Evolutionary conservation across 2,888 invertebrate species (phyloP), one percentile per base, ranked within the genome.

Genomic region (Drosophila kanekoi): DNA sequence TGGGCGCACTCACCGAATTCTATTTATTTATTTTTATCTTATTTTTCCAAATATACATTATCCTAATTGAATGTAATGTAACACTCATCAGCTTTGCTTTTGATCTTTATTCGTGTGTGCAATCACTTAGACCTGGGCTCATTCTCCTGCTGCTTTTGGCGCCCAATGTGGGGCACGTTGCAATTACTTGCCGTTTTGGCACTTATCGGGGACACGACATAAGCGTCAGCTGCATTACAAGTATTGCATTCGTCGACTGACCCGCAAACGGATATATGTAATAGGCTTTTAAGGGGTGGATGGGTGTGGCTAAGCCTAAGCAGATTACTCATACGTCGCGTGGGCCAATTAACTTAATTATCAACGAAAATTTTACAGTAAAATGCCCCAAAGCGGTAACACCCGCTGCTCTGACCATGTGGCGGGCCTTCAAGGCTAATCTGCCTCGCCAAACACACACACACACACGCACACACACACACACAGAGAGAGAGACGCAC

Each of bases 271-370:
- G 38, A 32, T 60, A 37, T 32, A 64, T 52, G 66, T 73, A 77
- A 64, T 67, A 45, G 69, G 78, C 67, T 74, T 74, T 57, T 58
- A 8, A 28, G 8, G 28, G 28, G 28, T 28, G 8, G 28, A 2
- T 28, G 28, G 28, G 28, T 28, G 28, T 8, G 68, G 61, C 62
- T 68, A 48, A 61, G 58, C 68, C 48, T 77, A 72, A 72, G 61
- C 61, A 68, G 79, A 84, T 85, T 84, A 83, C 83, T 75, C 85
- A 84, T 83, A 81, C 83, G 81, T 79, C 74, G 67, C 72, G 58
- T 74, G 75, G 79, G 62, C 67, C 77, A 79, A 77, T 83, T 81
- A 81, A 75, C 56, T 82, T 75, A 77, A 82, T 79, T 83, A 75
- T 68, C 67, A 74, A 77, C 61, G 47, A 63, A 61, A 69, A 67